These are phyloP conservation scores for Oenanthe melanoleuca DNA, from an alignment of 2,113 vertebrate genomes.

Conservation along the genomic window DNA sequence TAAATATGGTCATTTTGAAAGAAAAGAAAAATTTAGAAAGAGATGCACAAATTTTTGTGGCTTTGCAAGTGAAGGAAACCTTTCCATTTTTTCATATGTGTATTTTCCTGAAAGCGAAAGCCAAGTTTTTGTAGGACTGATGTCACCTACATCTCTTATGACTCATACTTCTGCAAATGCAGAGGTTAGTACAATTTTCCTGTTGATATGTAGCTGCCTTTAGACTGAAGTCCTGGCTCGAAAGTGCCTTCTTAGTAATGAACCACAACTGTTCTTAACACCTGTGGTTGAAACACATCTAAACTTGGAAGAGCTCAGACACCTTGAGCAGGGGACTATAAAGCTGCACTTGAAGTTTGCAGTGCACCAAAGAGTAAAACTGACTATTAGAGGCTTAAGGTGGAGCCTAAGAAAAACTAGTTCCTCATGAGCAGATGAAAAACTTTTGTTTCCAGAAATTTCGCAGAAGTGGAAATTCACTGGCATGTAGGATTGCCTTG, in stretches of 20 bases:
- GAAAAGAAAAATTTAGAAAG: background rate
- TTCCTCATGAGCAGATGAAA: background rate
- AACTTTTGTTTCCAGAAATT: background rate
- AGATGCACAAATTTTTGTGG: background rate
- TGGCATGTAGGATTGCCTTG: background rate
- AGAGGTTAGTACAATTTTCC: background rate
- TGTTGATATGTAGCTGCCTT: background rate
- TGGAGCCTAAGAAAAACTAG: background rate
- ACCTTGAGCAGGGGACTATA: background rate
- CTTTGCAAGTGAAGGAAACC: background rate
- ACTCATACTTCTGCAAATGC: background rate
- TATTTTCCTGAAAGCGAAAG: background rate
- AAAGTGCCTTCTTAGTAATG: background rate
- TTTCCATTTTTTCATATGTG: background rate
- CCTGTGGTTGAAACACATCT: background rate
- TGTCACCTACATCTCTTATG: background rate
- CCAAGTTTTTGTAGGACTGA: background rate
- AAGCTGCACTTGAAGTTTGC: background rate
- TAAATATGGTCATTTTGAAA: background rate
- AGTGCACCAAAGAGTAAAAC: background rate
- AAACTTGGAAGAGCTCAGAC: rapidly evolving
- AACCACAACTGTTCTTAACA: background rate
- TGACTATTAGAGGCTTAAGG: background rate
- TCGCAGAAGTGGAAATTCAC: background rate
- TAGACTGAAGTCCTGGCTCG: background rate